Conservation (phyloP, 2,113 vertebrate genomes). For the Aleadryas rufinucha region DNA sequence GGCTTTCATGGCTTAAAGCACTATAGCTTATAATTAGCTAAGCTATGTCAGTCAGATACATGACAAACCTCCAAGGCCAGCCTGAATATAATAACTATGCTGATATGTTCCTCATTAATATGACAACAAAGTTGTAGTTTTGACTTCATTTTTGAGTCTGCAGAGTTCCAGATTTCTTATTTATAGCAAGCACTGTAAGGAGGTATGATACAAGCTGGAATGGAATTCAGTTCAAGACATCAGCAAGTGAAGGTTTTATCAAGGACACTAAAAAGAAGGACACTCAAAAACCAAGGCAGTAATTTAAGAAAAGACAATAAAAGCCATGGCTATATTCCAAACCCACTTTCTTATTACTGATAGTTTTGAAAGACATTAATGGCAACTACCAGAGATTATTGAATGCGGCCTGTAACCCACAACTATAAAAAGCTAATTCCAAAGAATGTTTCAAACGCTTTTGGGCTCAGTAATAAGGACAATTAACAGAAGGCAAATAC, state of each 20-base stretch:
- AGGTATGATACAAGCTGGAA: not conserved
- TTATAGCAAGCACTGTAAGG: not conserved
- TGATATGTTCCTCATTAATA: not conserved
- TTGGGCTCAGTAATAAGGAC: not conserved
- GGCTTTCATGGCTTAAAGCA: not conserved
- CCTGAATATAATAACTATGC: not conserved
- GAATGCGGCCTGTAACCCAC: not conserved
- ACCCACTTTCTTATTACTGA: not conserved
- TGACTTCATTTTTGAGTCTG: not conserved
- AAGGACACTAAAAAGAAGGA: not conserved
- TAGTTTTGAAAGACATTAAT: not conserved
- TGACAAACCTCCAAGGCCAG: not conserved
- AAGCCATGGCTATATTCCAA: not conserved
- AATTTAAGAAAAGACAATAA: constrained; percentile 4
- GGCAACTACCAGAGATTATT: not conserved
- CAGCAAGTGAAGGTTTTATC: not conserved
- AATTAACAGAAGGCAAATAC: not conserved
- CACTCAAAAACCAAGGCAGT: not conserved
- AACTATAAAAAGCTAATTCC: constrained; percentile 7
- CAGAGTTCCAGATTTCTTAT: not conserved
- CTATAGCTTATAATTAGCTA: constrained; percentile 17
- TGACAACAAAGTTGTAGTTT: not conserved
- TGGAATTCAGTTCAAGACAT: not conserved
- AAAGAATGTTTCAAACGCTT: not conserved
- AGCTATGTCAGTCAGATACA: not conserved